Base-by-base conservation (phyloP, 2,888 invertebrate genomes). In the Busseola fusca region DNA sequence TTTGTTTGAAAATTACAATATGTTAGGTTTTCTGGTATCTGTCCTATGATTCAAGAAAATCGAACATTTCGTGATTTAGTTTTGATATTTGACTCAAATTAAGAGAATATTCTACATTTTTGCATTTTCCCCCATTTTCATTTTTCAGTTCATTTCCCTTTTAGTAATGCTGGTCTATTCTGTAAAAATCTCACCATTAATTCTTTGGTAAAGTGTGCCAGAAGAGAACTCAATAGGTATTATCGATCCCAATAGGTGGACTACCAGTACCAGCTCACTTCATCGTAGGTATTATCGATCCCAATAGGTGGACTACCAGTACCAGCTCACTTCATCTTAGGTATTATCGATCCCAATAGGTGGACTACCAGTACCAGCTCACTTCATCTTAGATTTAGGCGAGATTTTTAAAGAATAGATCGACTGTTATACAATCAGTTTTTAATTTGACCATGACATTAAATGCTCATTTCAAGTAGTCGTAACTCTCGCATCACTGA, bases 391-490 rank as follows among this genome's bases (percentile, higher is more conserved):
- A 62, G 4, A 27, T 30, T 30, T n/a, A 14, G 7, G 42, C 7
- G 42, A 62, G 27, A 21, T 27, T 42, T 27, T 62, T 62, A 45
- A 10, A 10, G 52, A 54, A 63, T 63, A 63, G 16, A 30, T 56
- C 1, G 57, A n/a, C 57, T 30, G 63, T 40, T 50, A 59, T 56
- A 50, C 34, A 82, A 70, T 69, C 42, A 37, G 16, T 64, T 72
- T 64, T 71, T 74, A 64, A 71, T 66, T 72, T 84, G 60, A 70
- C 76, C 73, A 10, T 80, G 82, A 75, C 76, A 80, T 80, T 65
- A 64, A 70, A 80, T 69, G 54, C n/a, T 74, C 45, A 68, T 74
- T 67, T 69, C 60, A 62, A 56, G 62, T 14, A 27, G 65, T 80
- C 76, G 68, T 81, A 74, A 80, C 70, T 75, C 76, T 72, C 71